Base-by-base conservation (phyloP, 2,113 vertebrate species). In the Gorsachius goisagi region DNA sequence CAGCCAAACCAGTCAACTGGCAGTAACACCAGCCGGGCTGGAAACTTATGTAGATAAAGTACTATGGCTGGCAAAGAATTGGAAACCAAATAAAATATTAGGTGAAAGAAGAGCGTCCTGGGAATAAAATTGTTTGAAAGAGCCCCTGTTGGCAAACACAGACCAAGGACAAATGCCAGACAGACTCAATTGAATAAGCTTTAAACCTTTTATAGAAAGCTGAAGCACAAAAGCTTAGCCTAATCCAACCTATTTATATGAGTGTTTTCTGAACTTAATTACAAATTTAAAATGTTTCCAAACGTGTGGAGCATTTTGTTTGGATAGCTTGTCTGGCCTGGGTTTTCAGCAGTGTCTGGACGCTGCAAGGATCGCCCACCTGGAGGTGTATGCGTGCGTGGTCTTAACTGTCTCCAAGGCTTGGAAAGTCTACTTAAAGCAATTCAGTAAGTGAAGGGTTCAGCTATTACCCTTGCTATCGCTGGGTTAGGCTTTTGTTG, bases 181-280 rank as follows among this genome's bases (percentile, higher is more conserved):
- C 32, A 75, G 81, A 5, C 64, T 91, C 49, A 62, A 33, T 3
- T 72, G 68, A 92, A 62, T 69, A 87, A 92, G 53, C 45, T 50
- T 81, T 75, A 85, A 90, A 87, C 24, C 24, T 92, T 93, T 87
- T 60, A 66, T 35, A 93, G 73, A 78, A 89, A 93, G 39, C 50
- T 75, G 67, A 92, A 85, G 41, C 60, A 91, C 72, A 88, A 60
- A 80, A 80, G n/a, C 28, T 76, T 62, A 89, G 60, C 62, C 16
- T 56, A 93, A 82, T 53, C 66, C 85, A 92, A 20, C n/a, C 41
- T 44, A 45, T 90, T 92, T 93, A 88, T 85, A 30, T 49, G 64
- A 80, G 20, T 47, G 44, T 49, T 94, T 93, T 84, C 68, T 93
- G 68, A 90, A 71, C 15, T 81, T 95, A 84, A 94, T 86, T 77